Evolutionary conservation across 2,797 vertebrate genomes (phyloP), one percentile per base, ranked within the genome.

Genomic region (Neosilurus mollespiculum): DNA sequence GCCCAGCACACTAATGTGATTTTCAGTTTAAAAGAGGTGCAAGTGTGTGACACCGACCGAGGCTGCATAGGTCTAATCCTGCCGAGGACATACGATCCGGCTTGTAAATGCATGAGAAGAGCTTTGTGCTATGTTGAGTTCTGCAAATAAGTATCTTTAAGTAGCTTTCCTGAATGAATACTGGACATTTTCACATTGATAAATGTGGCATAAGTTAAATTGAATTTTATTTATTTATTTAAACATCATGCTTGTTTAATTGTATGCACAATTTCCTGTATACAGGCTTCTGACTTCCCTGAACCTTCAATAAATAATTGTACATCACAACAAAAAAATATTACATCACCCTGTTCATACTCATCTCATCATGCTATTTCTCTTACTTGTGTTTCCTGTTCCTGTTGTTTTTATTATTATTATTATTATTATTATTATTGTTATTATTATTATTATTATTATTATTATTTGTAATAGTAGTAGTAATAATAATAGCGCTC

Each of bases 1-100:
- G 83, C 86, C 88, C 86, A 84, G 89, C 89, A 90, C 86, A 88
- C 84, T 90, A 88, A 91, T 84, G 86, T 90, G 88, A 91, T 92
- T 90, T 59, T 61, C 30, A 71, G 54, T 30, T 61, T 37, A 61
- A 6, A 43, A 43, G 2, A 43, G 37, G 37, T 6, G 37, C 6
- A 43, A 61, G 65, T 58, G 30, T 69, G 78, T 61, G 56, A 61
- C 34, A 77, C 75, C 9, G 34, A 62, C 54, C 0, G 24, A 66
- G 7, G 12, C 51, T 58, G 30, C 20, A 12, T 67, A 30, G 64
- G 53, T 69, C 65, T 34, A 16, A 5, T 69, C 20, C 91, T 86
- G 34, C 64, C 16, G 26, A 81, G 66, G 73, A 51, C 64, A 43
- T 65, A 51, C 24, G 9, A 66, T 78, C 54, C 82, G 61, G 65